These are phyloP conservation scores for Calonectris borealis DNA, from an alignment of 2,113 vertebrate species.

Conservation along the genomic window DNA sequence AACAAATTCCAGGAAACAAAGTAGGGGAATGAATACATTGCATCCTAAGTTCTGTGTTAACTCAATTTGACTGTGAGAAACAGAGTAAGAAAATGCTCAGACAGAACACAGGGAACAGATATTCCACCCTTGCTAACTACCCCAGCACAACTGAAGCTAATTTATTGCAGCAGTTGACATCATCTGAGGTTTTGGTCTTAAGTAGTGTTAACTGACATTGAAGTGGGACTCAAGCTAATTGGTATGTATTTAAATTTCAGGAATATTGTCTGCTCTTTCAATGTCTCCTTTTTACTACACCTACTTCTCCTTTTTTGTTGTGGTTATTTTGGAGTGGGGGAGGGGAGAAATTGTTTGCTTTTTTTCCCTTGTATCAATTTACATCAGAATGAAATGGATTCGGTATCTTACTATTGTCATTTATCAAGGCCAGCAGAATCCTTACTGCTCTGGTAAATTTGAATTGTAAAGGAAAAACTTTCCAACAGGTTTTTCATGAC, in stretches of 20 bases:
- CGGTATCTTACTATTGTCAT: not conserved
- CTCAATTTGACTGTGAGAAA: not conserved
- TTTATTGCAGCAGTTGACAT: not conserved
- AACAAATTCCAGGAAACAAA: not conserved
- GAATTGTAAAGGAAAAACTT: not conserved
- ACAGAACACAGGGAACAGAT: not conserved
- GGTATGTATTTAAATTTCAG: not conserved
- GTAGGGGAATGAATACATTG: not conserved
- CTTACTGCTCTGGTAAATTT: not conserved
- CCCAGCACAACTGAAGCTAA: not conserved
- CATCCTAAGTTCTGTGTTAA: not conserved
- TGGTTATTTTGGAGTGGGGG: not conserved
- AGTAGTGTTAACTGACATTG: not conserved
- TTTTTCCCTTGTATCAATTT: not conserved
- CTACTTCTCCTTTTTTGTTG: not conserved
- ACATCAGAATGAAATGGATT: not conserved
- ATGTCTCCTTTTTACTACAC: not conserved
- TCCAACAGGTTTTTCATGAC: not conserved
- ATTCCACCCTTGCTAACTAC: not conserved
- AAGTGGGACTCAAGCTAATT: not conserved
- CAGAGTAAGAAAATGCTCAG: not conserved
- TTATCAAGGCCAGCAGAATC: not conserved
- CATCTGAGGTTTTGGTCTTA: not conserved
- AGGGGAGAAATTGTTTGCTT: not conserved
- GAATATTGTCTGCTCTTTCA: not conserved